Evolutionary conservation across 2,888 invertebrate species (phyloP).

Genomic region (Nephrotoma flavescens): DNA sequence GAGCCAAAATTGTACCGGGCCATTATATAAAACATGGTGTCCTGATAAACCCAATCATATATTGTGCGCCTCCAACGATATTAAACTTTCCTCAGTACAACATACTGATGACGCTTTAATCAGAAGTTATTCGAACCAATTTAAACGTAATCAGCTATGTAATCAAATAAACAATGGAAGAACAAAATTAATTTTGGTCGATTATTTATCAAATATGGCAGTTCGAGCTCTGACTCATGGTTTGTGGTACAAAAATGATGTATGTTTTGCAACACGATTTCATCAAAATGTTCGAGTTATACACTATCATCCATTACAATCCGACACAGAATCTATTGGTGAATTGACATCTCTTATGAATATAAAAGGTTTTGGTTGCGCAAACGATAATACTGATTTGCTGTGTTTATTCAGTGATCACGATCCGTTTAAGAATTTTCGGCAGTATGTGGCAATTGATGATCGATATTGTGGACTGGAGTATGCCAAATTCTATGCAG

Average conservation of each 20-base stretch:
- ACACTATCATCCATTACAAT: neutral
- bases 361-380: neutral
- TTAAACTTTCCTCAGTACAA: neutral
- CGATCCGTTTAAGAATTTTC: neutral
- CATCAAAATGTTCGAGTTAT: neutral
- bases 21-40: neutral
- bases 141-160: neutral
- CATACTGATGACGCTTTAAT: neutral
- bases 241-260: neutral
- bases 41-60: neutral
- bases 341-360: neutral
- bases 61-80: neutral
- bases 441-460: neutral
- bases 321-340: neutral
- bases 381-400: neutral
- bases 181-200: neutral
- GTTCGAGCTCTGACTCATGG: neutral
- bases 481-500: neutral
- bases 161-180: neutral
- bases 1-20: neutral
- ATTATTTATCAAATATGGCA: neutral
- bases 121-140: neutral
- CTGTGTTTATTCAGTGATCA: neutral
- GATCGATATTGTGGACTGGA: neutral
- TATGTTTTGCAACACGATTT: neutral